phyloP scores from a whole-genome alignment of 2,113 vertebrate genomes.

The Geothlypis trichas region DNA sequence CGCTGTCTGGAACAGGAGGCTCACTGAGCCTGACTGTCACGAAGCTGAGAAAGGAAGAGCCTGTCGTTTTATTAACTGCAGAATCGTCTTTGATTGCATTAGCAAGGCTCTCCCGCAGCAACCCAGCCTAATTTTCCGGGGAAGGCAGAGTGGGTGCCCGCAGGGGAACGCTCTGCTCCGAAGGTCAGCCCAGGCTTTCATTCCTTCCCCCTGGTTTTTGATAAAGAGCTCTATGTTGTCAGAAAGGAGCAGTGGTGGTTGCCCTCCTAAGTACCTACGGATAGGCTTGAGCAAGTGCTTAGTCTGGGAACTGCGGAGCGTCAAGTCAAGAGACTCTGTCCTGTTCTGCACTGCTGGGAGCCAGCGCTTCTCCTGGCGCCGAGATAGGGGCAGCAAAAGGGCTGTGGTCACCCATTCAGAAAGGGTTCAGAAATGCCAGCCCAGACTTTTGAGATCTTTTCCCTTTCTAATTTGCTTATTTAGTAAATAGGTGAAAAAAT shows the following conservation, averaged over 20 bases:
- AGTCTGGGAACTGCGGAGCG: neutral
- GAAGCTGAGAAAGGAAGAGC: slow-evolving; percentile 35
- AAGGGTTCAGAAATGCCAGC: neutral
- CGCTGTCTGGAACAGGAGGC: slow-evolving; percentile 38
- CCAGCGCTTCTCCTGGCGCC: neutral
- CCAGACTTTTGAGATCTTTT: neutral
- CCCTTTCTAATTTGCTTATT: neutral
- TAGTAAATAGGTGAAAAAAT: neutral
- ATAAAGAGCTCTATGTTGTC: neutral
- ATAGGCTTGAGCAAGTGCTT: neutral
- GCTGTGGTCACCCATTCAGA: neutral
- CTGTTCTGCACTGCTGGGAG: neutral
- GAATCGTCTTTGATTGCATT: neutral
- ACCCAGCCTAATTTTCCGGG: neutral
- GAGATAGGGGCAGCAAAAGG: neutral
- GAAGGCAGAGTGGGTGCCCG: neutral
- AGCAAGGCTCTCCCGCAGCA: neutral
- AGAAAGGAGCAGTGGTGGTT: neutral
- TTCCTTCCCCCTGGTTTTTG: neutral
- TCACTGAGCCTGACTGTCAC: neutral
- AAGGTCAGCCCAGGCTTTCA: neutral
- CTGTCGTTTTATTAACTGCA: neutral
- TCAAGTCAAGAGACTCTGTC: neutral
- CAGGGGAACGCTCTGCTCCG: neutral
- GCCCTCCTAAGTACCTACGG: neutral